Evolutionary conservation across 2,888 invertebrate species (phyloP), one percentile per base, ranked within the genome.

Genomic region (Dasysyrphus tricinctus): DNA sequence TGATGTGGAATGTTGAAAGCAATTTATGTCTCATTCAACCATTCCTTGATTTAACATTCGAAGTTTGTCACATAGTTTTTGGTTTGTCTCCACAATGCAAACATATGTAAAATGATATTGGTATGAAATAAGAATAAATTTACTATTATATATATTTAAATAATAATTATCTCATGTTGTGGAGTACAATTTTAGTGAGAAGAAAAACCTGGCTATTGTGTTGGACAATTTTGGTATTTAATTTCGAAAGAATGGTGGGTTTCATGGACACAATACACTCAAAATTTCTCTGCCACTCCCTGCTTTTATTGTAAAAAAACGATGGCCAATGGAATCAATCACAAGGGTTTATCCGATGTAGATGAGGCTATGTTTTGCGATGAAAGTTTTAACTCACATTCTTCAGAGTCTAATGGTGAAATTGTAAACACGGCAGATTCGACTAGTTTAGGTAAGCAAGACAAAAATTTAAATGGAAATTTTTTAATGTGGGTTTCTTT

Each of bases 1-100:
- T 98, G 88, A 96, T 97, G 90, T 98, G 98, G 98, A 96, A 96
- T 80, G 95, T 96, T 75, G 95, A 95, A 90, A 94, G 94, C 80
- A 93, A 93, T 0, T 93, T 95, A 88, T 94, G 95, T 88, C 92
- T 90, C 75, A n/a, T n/a, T n/a, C n/a, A n/a, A n/a, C n/a, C n/a
- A n/a, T n/a, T n/a, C n/a, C n/a, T n/a, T n/a, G n/a, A n/a, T n/a
- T n/a, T n/a, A n/a, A n/a, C n/a, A n/a, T n/a, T n/a, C n/a, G n/a
- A n/a, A n/a, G n/a, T n/a, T n/a, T n/a, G n/a, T n/a, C n/a, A n/a
- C n/a, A n/a, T n/a, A n/a, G n/a, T n/a, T n/a, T n/a, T n/a, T n/a
- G n/a, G n/a, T n/a, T n/a, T n/a, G n/a, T n/a, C n/a, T n/a, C n/a
- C n/a, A n/a, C n/a, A n/a, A n/a, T n/a, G n/a, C n/a, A n/a, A n/a